These are phyloP conservation scores for Clarias macrocephalus DNA, from an alignment of 2,113 vertebrate genomes.

Conservation along the genomic window DNA sequence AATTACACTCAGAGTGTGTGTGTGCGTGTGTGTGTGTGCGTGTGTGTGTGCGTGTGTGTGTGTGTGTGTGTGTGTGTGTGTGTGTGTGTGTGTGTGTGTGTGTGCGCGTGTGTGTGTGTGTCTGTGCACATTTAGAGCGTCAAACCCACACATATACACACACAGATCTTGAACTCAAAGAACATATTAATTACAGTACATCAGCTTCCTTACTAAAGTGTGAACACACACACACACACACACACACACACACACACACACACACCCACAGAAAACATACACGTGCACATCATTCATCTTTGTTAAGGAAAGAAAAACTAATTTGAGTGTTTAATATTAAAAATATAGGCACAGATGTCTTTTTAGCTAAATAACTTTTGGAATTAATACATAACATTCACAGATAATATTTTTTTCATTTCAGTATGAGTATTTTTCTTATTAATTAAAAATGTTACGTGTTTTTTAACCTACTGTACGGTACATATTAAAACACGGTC, in stretches of 20 bases:
- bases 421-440: neutral
- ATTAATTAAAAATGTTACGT: neutral
- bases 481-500: neutral
- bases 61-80: neutral
- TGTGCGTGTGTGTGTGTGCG: neutral
- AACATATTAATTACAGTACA: neutral
- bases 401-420: neutral
- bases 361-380: neutral
- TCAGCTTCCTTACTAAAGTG: neutral
- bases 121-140: too few species aligned
- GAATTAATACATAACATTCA: neutral
- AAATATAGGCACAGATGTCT: neutral
- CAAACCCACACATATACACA: neutral
- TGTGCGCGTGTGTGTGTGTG: neutral
- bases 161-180: neutral
- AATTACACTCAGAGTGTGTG: neutral
- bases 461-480: neutral
- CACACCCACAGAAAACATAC: neutral
- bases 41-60: neutral
- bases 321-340: neutral
- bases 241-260: constrained; percentile 16
- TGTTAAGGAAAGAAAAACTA: neutral
- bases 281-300: neutral
- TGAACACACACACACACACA: neutral
- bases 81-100: neutral